Evolutionary conservation across 2,113 vertebrate species (phyloP).

Genomic region (Sminthopsis crassicaudata): DNA sequence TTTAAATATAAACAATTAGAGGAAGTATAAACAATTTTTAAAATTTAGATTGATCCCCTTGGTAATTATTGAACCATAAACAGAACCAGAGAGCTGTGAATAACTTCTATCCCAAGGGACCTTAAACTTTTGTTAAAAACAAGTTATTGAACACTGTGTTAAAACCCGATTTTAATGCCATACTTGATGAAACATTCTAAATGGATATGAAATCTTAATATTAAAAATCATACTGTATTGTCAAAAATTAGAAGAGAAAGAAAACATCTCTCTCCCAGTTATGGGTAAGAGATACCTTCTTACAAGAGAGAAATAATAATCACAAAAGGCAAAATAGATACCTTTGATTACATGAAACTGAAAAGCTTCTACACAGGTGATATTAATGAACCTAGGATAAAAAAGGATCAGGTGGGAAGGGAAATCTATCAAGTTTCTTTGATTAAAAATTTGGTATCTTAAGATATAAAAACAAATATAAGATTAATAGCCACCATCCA

Average conservation of each 20-base stretch:
- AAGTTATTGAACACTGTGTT: neutral
- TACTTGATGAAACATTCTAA: neutral
- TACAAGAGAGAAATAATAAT: neutral
- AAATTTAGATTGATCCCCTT: neutral
- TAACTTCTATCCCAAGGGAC: neutral
- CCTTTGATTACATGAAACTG: neutral
- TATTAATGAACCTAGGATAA: neutral
- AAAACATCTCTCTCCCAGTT: neutral
- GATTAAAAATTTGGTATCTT: neutral
- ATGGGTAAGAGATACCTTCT: neutral
- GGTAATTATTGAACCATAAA: neutral
- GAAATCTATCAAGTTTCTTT: neutral
- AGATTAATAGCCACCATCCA: neutral
- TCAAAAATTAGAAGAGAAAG: neutral
- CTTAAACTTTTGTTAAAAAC: neutral
- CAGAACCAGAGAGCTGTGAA: neutral
- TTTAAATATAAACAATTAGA: neutral
- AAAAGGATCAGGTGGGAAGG: neutral
- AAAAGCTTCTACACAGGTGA: neutral
- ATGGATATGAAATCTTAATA: neutral
- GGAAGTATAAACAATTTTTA: neutral
- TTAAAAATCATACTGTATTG: neutral
- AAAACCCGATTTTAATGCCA: neutral
- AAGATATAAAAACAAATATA: neutral
- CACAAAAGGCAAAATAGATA: neutral